Base-by-base conservation (phyloP, 2,797 vertebrate species). In the Urocyon cinereoargenteus region DNA sequence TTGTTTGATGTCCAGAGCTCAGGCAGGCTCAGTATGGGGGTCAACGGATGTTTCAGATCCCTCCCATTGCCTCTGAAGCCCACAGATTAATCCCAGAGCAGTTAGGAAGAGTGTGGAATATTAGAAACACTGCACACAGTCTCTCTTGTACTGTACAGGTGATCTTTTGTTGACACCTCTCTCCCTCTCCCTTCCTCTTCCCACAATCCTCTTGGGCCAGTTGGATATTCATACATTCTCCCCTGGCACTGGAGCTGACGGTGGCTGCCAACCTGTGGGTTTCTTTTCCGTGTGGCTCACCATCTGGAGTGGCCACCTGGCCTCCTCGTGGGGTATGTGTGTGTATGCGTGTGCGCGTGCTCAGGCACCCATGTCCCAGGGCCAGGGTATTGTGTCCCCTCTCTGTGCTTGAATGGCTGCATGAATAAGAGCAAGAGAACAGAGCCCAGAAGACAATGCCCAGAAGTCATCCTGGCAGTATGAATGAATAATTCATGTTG, bases 401-500 rank as follows among this genome's bases (percentile, higher is more conserved):
- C 51, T 95, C 85, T 86, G 87, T 95, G 97, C 93, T 64, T 89
- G 85, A 91, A 83, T 3, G 16, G 66, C 94, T 96, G 96, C 90
- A 89, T 97, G 98, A 93, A 97, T 85, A 88, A 82, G 95, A 94
- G 94, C 88, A 84, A 40, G 91, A 83, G 75, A 90, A 61, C 55
- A 57, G n/a, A 89, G 85, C 84, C 11, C 59, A 68, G 91, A 94
- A 93, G 86, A 97, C 90, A 93, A 88, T 95, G 97, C 89, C 90
- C 97, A 90, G 92, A 96, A 97, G 98, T 75, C 95, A 95, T 95
- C 94, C 86, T n/a, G 26, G 91, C 86, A 51, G 84, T 13, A 22
- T 53, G 97, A 92, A 98, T 98, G 98, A 97, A 97, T 98, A 97
- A 98, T 98, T 98, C 97, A 98, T 96, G 70, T 59, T 64, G 64